phyloP scores from a whole-genome alignment of 2,888 invertebrate species.

The Chrysolina oricalcia region DNA sequence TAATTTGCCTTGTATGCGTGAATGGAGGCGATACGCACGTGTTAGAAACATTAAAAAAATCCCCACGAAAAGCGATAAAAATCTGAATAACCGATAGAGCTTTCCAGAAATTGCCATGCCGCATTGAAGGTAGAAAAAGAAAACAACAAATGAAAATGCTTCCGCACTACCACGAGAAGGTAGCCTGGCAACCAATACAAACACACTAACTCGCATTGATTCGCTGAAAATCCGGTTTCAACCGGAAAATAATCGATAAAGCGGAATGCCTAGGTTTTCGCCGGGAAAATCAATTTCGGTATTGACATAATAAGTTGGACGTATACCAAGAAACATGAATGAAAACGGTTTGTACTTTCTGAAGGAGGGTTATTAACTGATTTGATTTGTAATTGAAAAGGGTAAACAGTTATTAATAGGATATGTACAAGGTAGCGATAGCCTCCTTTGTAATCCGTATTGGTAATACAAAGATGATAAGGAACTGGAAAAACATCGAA shows the following conservation, averaged over 20 bases:
- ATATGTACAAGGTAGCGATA: neutral
- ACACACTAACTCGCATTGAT: slow-evolving; percentile 69
- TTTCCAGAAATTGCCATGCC: slow-evolving; percentile 61
- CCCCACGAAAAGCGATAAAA: slow-evolving; percentile 55
- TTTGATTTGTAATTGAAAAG: neutral
- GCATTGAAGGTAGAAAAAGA: slow-evolving; percentile 65
- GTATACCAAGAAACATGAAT: slow-evolving; percentile 46
- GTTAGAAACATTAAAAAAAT: slow-evolving; percentile 50
- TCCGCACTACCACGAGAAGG: slow-evolving; percentile 65
- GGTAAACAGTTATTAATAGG: neutral
- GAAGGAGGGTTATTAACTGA: slow-evolving; percentile 15
- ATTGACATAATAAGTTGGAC: slow-evolving; percentile 56
- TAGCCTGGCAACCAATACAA: slow-evolving; percentile 68
- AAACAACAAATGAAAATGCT: slow-evolving; percentile 65
- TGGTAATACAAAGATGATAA: too few species aligned
- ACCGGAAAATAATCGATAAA: slow-evolving; percentile 68
- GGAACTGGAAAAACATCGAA: too few species aligned
- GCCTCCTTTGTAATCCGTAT: too few species aligned
- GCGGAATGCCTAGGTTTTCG: slow-evolving; percentile 64
- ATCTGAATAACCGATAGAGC: slow-evolving; percentile 60
- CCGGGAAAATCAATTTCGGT: slow-evolving; percentile 65
- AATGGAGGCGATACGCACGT: slow-evolving; percentile 48
- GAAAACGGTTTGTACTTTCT: slow-evolving; percentile 42
- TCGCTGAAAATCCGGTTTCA: slow-evolving; percentile 66
- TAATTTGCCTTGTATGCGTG: slow-evolving; percentile 31